Base-by-base conservation (phyloP, 2,888 invertebrate genomes). In the Copidosoma aretas region DNA sequence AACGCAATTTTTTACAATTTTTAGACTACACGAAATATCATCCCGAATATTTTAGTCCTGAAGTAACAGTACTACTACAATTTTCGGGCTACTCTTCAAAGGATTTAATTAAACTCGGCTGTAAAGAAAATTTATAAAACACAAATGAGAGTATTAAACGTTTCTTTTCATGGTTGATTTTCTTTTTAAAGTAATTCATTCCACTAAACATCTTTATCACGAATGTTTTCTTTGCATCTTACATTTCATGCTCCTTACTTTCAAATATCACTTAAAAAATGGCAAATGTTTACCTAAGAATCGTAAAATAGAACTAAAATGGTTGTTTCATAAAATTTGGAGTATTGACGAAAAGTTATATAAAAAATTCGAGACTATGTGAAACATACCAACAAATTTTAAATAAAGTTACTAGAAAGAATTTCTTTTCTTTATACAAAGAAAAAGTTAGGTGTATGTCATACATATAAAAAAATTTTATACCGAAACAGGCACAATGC, bases 311-410 rank as follows among this genome's bases (percentile, higher is more conserved):
- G 32, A 32, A 32, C 32, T 54, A 61, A 63, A 64, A 24, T 77
- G 75, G 78, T 76, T 77, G 76, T 73, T 75, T 76, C 77, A 67
- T 70, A 75, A 76, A 76, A 76, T 80, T 78, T 61, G 69, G 25
- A 63, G 19, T 10, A 39, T 73, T 65, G 56, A 71, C 70, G 74
- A 75, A 73, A 72, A 74, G 72, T 74, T 69, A 46, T 53, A 17
- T 5, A 60, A 60, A 64, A 64, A 22, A 66, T 51, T 72, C 19
- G 43, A 66, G 73, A 72, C 70, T 76, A 75, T 71, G 74, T 74
- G 32, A 74, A 75, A 78, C 79, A 74, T 79, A 77, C 74, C 73
- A 76, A 77, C 77, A 79, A 77, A 78, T 76, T 75, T 75, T 75
- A 74, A 76, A 76, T 75, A 79, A 79, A 75, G 65, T 75, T 71